Base-by-base conservation (phyloP, 2,888 invertebrate species). In the Sinhomidia bicolor region DNA sequence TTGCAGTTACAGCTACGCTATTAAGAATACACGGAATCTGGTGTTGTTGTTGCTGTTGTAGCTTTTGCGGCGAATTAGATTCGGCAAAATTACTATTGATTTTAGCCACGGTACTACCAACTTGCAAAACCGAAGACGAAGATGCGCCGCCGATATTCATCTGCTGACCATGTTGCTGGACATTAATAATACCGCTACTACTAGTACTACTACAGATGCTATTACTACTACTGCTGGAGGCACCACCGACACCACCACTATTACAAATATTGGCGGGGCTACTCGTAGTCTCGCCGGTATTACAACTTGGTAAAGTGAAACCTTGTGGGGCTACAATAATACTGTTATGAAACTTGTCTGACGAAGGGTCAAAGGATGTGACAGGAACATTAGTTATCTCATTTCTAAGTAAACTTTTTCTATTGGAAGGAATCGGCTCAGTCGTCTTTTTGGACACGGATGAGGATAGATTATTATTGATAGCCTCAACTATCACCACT, bases 381-480 rank as follows among this genome's bases (percentile, higher is more conserved):
- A 71, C 79, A 71, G 85, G 54, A 78, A 65, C 71, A 80, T 85
- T 80, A 80, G 65, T 85, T 85, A 85, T 85, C 60, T 80, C 85
- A 71, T 79, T 85, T 71, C 85, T 85, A 85, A 71, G 68, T 57
- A 85, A 85, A 85, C 79, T 85, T 85, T 85, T 79, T 85, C 85
- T 85, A 71, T 32, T 87, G 87, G 87, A 80, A 87, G 81, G 87
- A 87, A 87, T 81, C 9, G 74, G 81, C 87, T 87, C 87, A 87
- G 87, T 81, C 87, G 74, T 62, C 79, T 79, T 85, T 85, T 85
- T 87, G 29, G 87, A 87, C 81, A 65, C 80, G 87, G 87, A 87
- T 81, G 87, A 87, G 81, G 87, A 87, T 87, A 81, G 87, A 81
- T 87, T 87, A 81, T 87, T 87, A 87, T 87, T 87, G 87, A 87